Evolutionary conservation across 2,797 vertebrate genomes (phyloP), one percentile per base, ranked within the genome.

Genomic region (Acrossocheilus fasciatus): DNA sequence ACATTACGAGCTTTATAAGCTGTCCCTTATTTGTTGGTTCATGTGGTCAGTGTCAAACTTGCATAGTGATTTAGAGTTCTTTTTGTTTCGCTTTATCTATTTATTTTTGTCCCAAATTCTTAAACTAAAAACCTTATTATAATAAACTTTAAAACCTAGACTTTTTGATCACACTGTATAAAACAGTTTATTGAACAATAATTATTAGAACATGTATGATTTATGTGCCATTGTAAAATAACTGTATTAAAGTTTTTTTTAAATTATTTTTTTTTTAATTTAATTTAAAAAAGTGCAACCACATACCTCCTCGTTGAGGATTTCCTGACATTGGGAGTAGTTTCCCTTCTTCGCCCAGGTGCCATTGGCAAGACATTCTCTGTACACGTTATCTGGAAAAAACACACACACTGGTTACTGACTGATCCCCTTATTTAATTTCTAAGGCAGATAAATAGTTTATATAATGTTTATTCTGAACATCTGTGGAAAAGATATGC

Each of bases 301-400:
- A 81, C 76, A 14, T 89, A 98, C 97, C 96, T 98, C 97, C 92
- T 97, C 94, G 0, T 94, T 92, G 90, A 98, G 96, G 88, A 98
- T 98, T 93, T 97, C 97, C 57, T 97, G 97, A 94, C 97, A 98
- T 86, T 97, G 96, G 0, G 97, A 97, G 91, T 98, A 98, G 94
- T 98, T 97, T 90, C 97, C 97, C 0, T 96, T 96, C 0, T 92
- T 92, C 0, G 97, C 96, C 97, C 97, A 98, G 88, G 95, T 97
- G 81, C 97, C 97, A 0, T 98, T 97, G 0, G 94, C 88, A 6
- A 97, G 96, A 86, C 97, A 98, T 82, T 98, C 96, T 91, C 97
- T 96, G 95, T 97, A 98, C 84, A 97, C 97, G 6, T 95, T 97
- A 82, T 96, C 97, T 97, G 93, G 86, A 90, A 66, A 18, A 4